Percentiles rank a stretch among this genome's conserved stretches.
phyloP scores from a whole-genome alignment of 2,113 vertebrate species.

The Condylura cristata region DNA sequence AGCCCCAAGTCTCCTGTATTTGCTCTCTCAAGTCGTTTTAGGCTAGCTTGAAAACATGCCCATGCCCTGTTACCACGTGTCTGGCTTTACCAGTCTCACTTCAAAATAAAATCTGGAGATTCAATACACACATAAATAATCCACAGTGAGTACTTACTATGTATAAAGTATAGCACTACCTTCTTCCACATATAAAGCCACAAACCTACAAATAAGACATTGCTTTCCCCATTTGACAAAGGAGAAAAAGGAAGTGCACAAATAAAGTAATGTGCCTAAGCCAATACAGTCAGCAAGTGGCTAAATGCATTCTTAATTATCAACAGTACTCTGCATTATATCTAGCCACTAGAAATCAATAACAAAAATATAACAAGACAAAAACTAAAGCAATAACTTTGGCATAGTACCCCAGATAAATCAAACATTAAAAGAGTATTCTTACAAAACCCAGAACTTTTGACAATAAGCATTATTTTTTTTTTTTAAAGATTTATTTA shows the following conservation, averaged over 20 bases:
- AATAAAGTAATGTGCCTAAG: background rate
- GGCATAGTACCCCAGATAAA: background rate
- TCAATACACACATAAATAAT: background rate
- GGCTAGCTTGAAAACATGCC: background rate
- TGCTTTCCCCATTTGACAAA: background rate
- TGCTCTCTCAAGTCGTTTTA: background rate
- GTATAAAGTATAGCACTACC: background rate
- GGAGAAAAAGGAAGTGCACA: background rate
- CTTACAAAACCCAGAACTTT: background rate
- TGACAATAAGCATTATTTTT: too few species aligned
- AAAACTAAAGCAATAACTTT: slow-evolving; percentile 1
- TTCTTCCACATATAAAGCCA: background rate
- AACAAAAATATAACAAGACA: background rate
- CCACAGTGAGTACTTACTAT: background rate
- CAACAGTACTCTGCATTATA: background rate
- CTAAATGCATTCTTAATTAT: background rate
- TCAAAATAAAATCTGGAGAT: background rate
- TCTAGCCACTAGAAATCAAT: background rate
- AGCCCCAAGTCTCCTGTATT: background rate
- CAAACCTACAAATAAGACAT: background rate
- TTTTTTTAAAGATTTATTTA: too few species aligned
- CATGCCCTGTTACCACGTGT: background rate
- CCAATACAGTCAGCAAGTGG: background rate
- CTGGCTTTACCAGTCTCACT: background rate
- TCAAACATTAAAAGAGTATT: background rate